Percentiles rank a stretch among this genome's conserved stretches.
These are phyloP conservation scores for Ardeotis arabs DNA, from an alignment of 2,113 vertebrate species.

Conservation along the genomic window DNA sequence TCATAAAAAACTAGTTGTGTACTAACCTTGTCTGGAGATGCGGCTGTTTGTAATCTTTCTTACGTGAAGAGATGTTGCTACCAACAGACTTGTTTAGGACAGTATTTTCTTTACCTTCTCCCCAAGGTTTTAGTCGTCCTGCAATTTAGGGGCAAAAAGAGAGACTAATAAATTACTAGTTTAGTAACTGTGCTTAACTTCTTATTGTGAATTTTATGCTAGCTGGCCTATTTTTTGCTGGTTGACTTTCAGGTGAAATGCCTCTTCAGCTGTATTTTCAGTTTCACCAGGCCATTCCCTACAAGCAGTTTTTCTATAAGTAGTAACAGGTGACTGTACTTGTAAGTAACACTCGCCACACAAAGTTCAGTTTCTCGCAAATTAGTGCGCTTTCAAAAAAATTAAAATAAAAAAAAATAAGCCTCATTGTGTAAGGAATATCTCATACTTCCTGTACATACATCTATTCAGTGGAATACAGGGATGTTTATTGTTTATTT, in stretches of 20 bases:
- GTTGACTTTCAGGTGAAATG: not conserved
- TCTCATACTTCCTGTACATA: not conserved
- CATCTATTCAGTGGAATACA: not conserved
- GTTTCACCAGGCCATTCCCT: not conserved
- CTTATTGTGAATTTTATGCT: not conserved
- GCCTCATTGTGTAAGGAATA: not conserved
- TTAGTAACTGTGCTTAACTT: not conserved
- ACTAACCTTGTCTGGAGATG: slow-evolving; percentile 83
- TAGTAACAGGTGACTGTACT: not conserved
- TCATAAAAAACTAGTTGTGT: not conserved
- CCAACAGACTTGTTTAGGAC: slow-evolving; percentile 52
- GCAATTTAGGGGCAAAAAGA: not conserved
- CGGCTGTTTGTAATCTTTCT: slow-evolving; percentile 88
- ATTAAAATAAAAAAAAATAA: not conserved
- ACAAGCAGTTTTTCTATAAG: not conserved
- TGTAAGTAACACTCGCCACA: not conserved
- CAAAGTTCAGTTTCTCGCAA: not conserved
- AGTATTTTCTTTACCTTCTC: slow-evolving; percentile 78
- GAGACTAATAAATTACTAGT: not conserved
- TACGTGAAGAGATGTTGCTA: slow-evolving; percentile 57
- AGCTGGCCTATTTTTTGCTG: not conserved
- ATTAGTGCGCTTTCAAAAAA: not conserved
- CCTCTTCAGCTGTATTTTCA: not conserved
- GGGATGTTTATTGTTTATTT: not conserved
- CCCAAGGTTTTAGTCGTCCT: slow-evolving; percentile 92